Conservation (phyloP, 1,140 invertebrate species). For the Chionoecetes opilio region DNA sequence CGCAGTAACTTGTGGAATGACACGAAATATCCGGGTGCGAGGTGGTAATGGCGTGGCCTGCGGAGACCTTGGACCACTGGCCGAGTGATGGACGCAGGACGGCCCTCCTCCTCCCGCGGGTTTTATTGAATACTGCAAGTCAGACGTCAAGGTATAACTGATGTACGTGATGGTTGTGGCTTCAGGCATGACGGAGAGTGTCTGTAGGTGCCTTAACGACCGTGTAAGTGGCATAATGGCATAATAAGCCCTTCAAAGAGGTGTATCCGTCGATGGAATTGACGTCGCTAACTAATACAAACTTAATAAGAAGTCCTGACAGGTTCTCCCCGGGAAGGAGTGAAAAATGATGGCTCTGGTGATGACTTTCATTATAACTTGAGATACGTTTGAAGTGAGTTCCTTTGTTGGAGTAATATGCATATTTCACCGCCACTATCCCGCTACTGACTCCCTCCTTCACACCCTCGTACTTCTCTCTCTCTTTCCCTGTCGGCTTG, state of each 20-base stretch:
- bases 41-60: conserved; percentile 21
- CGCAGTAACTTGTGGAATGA: conserved; percentile 54
- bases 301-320: background rate
- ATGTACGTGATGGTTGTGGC: background rate
- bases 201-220: too few species aligned
- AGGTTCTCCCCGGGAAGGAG: background rate
- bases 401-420: conserved; percentile 9
- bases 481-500: background rate
- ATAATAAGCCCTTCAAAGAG: background rate
- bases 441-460: background rate
- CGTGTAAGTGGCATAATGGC: background rate
- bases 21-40: conserved; percentile 36
- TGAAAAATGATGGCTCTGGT: background rate
- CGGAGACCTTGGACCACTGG: background rate
- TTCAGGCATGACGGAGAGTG: too few species aligned
- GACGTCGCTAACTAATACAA: background rate
- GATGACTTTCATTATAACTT: conserved; percentile 22
- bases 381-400: conserved; percentile 18
- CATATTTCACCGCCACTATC: background rate
- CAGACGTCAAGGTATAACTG: background rate
- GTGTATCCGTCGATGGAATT: background rate
- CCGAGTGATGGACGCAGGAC: conserved; percentile 32
- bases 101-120: background rate
- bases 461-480: background rate
- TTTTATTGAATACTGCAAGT: conserved; percentile 21